These are phyloP conservation scores for Drosophila murphyi DNA, from an alignment of 1,140 invertebrate genomes.

Conservation along the genomic window DNA sequence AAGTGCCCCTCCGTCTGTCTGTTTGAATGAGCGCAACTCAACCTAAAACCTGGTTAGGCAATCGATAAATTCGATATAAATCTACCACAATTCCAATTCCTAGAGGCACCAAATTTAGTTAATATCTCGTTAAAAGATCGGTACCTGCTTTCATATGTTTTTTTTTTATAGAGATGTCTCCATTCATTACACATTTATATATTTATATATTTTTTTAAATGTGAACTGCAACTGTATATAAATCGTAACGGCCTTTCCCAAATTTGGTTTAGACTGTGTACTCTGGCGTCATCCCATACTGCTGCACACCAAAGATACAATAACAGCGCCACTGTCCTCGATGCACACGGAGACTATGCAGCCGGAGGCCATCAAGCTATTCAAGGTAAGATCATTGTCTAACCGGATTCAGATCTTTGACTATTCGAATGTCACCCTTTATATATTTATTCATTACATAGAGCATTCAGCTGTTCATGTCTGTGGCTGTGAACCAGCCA, in stretches of 20 bases:
- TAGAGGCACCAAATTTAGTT: too few species aligned
- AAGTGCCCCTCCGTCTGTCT: too few species aligned
- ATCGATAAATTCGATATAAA: too few species aligned
- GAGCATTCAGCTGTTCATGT: constrained; percentile 97
- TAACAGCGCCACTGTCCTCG: constrained; percentile 93
- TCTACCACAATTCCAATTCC: too few species aligned
- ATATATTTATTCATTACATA: constrained; percentile 84
- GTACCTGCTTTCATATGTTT: too few species aligned
- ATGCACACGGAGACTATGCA: constrained; percentile 93
- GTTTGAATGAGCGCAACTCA: too few species aligned
- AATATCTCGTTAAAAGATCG: too few species aligned
- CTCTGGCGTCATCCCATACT: constrained; percentile 96
- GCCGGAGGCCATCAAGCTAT: constrained; percentile 96
- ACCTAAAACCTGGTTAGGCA: too few species aligned
- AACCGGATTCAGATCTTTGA: not conserved
- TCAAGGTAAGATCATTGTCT: constrained; percentile 89
- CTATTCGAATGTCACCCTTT: not conserved
- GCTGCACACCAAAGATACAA: constrained; percentile 95
- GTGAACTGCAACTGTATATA: not conserved
- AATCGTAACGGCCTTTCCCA: not conserved
- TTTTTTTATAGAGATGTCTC: too few species aligned
- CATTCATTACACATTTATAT: too few species aligned
- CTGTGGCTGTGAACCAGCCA: constrained; percentile 95
- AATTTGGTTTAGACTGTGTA: constrained; percentile 89
- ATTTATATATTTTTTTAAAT: too few species aligned